phyloP scores from a whole-genome alignment of 1,140 invertebrate genomes.

The Polypedilum pembai region DNA sequence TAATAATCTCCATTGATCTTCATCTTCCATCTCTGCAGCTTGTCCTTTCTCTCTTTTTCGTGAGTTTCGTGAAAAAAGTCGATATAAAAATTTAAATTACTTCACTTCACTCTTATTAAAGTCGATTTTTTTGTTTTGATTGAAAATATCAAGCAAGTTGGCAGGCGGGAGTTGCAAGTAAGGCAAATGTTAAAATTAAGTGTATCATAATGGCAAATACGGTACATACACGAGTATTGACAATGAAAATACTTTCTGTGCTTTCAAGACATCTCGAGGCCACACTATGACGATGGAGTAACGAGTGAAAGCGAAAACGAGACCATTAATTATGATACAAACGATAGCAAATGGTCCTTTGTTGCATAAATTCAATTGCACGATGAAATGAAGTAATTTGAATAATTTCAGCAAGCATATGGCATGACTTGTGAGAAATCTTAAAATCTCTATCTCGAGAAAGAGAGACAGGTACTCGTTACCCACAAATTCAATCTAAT shows the following conservation, averaged over 20 bases:
- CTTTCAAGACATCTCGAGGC: neutral
- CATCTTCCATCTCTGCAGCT: too few species aligned
- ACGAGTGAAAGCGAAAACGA: neutral
- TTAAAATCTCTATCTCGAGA: too few species aligned
- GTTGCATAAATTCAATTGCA: too few species aligned
- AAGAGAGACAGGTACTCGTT: too few species aligned
- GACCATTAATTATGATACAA: conserved; percentile 6
- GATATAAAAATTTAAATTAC: neutral
- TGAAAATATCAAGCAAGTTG: conserved; percentile 15
- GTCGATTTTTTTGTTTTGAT: conserved; percentile 25
- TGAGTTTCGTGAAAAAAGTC: neutral
- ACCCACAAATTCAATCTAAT: too few species aligned
- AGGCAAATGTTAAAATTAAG: conserved; percentile 3
- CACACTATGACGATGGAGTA: neutral
- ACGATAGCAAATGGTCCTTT: too few species aligned
- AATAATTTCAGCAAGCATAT: too few species aligned
- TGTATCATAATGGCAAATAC: neutral
- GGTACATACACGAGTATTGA: neutral
- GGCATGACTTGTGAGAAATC: too few species aligned
- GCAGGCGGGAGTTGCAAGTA: neutral
- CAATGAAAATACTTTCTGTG: neutral
- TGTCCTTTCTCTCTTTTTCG: too few species aligned
- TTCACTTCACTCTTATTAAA: conserved; percentile 14
- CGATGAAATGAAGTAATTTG: too few species aligned
- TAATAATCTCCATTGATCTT: conserved; percentile 3